These are phyloP conservation scores for Nephrotoma appendiculata DNA, from an alignment of 2,888 invertebrate genomes.

Conservation along the genomic window DNA sequence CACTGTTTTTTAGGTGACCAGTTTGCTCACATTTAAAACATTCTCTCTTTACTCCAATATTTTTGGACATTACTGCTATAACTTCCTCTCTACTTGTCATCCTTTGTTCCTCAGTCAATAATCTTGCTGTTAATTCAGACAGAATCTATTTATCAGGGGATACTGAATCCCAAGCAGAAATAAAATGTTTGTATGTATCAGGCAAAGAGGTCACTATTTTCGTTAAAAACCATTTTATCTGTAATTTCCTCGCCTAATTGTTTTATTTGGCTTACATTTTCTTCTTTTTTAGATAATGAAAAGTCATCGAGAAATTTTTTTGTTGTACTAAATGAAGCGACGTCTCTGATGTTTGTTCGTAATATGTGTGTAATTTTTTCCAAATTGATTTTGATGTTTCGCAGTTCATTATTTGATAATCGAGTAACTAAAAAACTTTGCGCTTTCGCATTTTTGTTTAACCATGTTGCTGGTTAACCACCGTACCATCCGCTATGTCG, in stretches of 20 bases:
- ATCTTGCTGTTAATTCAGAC: neutral
- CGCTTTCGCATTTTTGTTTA: too few relatives aligned
- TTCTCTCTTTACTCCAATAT: too few relatives aligned
- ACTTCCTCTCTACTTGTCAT: too few relatives aligned
- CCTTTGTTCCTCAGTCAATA: neutral
- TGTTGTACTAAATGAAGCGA: neutral
- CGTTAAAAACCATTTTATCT: too few relatives aligned
- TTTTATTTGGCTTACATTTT: too few relatives aligned
- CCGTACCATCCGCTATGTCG: neutral
- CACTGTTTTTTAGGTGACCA: too few relatives aligned
- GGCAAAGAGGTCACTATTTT: neutral
- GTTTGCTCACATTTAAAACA: too few relatives aligned
- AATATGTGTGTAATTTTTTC: neutral
- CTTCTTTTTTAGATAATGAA: neutral
- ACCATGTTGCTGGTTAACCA: neutral
- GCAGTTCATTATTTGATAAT: neutral
- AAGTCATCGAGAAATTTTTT: neutral
- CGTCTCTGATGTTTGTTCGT: neutral
- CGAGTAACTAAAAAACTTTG: neutral
- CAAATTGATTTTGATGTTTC: neutral
- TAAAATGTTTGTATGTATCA: neutral
- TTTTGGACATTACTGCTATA: too few relatives aligned
- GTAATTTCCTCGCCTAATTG: neutral
- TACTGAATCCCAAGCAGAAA: neutral
- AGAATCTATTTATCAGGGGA: neutral